These are phyloP conservation scores for Thecophora atra DNA, from an alignment of 2,888 invertebrate genomes.

Conservation along the genomic window DNA sequence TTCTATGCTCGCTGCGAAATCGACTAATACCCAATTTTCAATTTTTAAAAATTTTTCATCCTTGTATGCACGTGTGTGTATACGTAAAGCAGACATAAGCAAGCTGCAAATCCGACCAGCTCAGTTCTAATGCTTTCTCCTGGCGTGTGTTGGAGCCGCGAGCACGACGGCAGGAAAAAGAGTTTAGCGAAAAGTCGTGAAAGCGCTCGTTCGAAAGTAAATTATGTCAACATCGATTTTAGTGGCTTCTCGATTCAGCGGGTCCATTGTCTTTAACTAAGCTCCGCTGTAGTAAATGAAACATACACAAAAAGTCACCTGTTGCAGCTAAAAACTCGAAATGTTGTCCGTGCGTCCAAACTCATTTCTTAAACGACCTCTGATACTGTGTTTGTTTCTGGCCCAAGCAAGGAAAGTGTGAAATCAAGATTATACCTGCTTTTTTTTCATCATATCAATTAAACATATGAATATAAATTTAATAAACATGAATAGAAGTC, in stretches of 20 bases:
- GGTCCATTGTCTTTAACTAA: not conserved
- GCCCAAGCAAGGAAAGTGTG: slow-evolving; percentile 52
- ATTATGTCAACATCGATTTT: not conserved
- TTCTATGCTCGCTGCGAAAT: slow-evolving; percentile 59
- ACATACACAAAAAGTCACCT: not conserved
- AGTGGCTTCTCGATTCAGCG: not conserved
- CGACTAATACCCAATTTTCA: slow-evolving; percentile 66
- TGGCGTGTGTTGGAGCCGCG: not conserved
- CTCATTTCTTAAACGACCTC: not conserved
- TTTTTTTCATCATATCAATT: slow-evolving; percentile 64
- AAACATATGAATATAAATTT: too few species aligned
- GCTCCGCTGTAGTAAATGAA: not conserved
- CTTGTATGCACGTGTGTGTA: slow-evolving; percentile 65
- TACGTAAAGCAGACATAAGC: slow-evolving; percentile 65
- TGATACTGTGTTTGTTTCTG: not conserved
- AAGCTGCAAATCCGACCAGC: slow-evolving; percentile 64
- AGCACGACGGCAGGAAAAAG: not conserved
- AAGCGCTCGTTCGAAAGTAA: not conserved
- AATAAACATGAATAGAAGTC: too few species aligned
- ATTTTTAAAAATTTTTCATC: slow-evolving; percentile 66
- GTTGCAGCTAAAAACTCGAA: not conserved
- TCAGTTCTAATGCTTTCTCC: slow-evolving; percentile 23
- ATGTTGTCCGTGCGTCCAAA: not conserved
- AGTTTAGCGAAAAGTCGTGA: not conserved
- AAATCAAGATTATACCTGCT: slow-evolving; percentile 67